Percentiles rank a stretch among this genome's conserved stretches.
These are phyloP conservation scores for Sitobion miscanthi DNA, from an alignment of 1,140 invertebrate species.

Conservation along the genomic window DNA sequence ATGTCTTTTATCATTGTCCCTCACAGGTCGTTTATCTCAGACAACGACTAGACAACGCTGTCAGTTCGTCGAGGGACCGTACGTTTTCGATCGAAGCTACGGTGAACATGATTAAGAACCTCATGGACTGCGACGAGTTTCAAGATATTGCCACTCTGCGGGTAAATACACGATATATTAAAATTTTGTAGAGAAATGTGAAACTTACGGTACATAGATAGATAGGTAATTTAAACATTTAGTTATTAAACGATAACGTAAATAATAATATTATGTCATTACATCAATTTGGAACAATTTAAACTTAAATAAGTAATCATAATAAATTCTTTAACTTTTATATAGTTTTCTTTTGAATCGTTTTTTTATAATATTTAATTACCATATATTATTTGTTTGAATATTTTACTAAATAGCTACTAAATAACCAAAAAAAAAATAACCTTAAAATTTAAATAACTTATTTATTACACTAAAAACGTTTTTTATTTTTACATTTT, in stretches of 20 bases:
- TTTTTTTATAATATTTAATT: background rate
- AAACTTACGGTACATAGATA: background rate
- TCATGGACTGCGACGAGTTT: constrained; percentile 94
- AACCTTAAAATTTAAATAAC: too few species aligned
- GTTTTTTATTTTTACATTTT: too few species aligned
- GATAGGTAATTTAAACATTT: background rate
- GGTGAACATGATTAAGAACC: constrained; percentile 83
- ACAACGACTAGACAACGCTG: constrained; percentile 83
- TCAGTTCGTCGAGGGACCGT: constrained; percentile 83
- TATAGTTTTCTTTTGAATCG: background rate
- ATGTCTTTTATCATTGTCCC: background rate
- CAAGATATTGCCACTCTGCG: constrained; percentile 88
- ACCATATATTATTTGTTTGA: background rate
- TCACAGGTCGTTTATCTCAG: constrained; percentile 81
- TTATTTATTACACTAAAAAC: too few species aligned
- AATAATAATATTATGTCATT: background rate
- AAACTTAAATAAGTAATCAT: background rate
- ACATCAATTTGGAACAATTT: background rate
- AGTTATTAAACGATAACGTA: background rate
- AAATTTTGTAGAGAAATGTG: background rate
- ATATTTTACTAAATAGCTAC: background rate
- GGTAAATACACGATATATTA: constrained; percentile 62
- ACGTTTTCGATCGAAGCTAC: constrained; percentile 81
- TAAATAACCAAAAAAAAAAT: too few species aligned
- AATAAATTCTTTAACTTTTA: background rate